Conservation (phyloP, 1,140 invertebrate species). For the Ganaspis sp. region DNA sequence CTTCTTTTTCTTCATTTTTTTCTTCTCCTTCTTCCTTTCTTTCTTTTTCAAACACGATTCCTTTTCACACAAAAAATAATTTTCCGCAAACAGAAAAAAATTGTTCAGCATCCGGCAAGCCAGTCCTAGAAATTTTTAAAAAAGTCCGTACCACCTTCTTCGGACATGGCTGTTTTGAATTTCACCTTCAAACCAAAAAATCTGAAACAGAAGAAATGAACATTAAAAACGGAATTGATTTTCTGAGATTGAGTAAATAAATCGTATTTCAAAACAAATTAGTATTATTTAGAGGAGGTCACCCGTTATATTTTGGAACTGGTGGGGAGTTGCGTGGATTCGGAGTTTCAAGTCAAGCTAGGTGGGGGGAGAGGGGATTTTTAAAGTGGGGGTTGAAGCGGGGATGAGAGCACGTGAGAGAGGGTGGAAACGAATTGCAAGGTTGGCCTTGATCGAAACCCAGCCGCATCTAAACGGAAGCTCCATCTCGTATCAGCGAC, state of each 20-base stretch:
- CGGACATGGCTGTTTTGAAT: too few relatives aligned
- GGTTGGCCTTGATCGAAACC: conserved; percentile 52
- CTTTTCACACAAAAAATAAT: too few relatives aligned
- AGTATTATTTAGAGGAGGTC: neutral
- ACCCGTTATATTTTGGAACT: neutral
- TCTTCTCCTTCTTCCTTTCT: too few relatives aligned
- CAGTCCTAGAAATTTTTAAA: too few relatives aligned
- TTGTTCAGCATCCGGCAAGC: too few relatives aligned
- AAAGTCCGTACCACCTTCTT: too few relatives aligned
- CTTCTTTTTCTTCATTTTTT: too few relatives aligned
- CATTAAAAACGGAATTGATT: neutral
- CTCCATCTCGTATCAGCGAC: conserved; percentile 50
- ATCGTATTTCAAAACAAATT: neutral
- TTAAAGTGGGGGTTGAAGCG: neutral
- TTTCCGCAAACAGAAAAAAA: too few relatives aligned
- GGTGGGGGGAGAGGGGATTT: neutral
- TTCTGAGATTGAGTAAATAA: neutral
- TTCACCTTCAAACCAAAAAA: too few relatives aligned
- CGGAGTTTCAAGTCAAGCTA: neutral
- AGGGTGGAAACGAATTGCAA: conserved; percentile 43
- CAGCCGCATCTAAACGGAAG: conserved; percentile 49
- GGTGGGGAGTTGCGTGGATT: neutral
- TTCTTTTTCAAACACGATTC: too few relatives aligned
- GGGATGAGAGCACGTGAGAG: neutral
- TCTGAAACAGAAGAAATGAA: too few relatives aligned